phyloP scores from a whole-genome alignment of 2,113 vertebrate genomes.

The Sander vitreus region DNA sequence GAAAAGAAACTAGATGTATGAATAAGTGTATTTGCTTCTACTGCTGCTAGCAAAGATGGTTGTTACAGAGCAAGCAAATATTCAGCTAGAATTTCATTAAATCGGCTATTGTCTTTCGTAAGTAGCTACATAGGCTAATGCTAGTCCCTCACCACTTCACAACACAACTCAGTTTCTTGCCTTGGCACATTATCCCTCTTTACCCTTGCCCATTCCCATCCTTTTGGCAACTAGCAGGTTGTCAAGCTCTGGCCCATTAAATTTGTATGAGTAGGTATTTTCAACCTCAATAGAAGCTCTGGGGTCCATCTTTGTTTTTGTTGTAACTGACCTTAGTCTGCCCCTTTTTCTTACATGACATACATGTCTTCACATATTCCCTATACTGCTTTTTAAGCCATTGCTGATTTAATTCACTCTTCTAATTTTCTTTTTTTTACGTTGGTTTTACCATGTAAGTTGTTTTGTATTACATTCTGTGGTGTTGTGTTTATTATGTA shows the following conservation, averaged over 20 bases:
- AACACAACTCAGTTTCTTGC: neutral
- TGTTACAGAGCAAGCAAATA: neutral
- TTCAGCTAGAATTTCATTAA: neutral
- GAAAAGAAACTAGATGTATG: neutral
- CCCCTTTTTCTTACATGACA: constrained; percentile 3
- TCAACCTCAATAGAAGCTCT: constrained; percentile 8
- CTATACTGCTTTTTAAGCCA: too few relatives aligned
- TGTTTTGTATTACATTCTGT: too few relatives aligned
- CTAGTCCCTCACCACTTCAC: constrained; percentile 2
- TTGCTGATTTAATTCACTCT: too few relatives aligned
- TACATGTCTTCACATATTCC: neutral
- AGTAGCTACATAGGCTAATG: constrained; percentile 1
- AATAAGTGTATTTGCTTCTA: neutral
- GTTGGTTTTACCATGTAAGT: too few relatives aligned
- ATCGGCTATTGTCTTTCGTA: neutral
- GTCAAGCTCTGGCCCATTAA: constrained; percentile 24
- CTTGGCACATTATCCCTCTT: constrained; percentile 15
- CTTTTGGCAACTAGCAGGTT: constrained; percentile 16
- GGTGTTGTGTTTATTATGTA: too few relatives aligned
- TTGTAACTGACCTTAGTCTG: constrained; percentile 3
- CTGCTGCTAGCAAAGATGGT: neutral
- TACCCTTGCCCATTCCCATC: neutral
- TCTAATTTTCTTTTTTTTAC: too few relatives aligned
- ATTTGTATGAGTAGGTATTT: constrained; percentile 43
- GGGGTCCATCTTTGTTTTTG: constrained; percentile 15